A percentile compares a stretch with the other conserved stretches of the same genome.
Evolutionary conservation across 2,113 vertebrate species (phyloP).

Genomic region (Sylvia atricapilla): DNA sequence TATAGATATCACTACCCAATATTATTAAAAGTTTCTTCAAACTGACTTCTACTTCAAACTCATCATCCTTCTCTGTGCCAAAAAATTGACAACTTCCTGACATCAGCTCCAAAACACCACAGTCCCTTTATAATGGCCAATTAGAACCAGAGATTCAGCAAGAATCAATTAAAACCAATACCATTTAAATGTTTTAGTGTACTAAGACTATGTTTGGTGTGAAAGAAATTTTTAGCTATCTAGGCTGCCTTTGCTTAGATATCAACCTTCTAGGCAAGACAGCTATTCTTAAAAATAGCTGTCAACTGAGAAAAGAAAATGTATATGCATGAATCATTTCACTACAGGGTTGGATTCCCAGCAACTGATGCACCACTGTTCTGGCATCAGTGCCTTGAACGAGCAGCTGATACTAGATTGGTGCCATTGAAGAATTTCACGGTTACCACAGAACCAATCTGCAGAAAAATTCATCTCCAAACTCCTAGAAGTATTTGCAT

Average conservation of each 20-base stretch:
- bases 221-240: constrained; percentile 63
- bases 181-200: neutral
- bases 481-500: constrained; percentile 37
- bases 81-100: neutral
- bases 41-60: neutral
- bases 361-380: constrained; percentile 62
- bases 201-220: constrained; percentile 33
- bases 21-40: neutral
- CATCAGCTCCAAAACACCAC: neutral
- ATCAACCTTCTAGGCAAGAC: constrained; percentile 58
- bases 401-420: constrained; percentile 65
- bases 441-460: constrained; percentile 59
- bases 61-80: neutral
- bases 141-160: neutral
- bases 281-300: constrained; percentile 73
- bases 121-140: neutral
- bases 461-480: constrained; percentile 10
- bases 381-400: constrained; percentile 53
- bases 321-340: constrained; percentile 65
- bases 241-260: constrained; percentile 57
- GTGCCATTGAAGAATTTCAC: constrained; percentile 60
- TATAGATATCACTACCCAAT: neutral
- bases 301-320: constrained; percentile 63
- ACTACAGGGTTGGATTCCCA: constrained; percentile 50
- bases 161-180: neutral